A percentile compares a stretch with the other conserved stretches of the same genome.
These are phyloP conservation scores for Aphis gossypii DNA, from an alignment of 1,140 invertebrate genomes.

Conservation along the genomic window DNA sequence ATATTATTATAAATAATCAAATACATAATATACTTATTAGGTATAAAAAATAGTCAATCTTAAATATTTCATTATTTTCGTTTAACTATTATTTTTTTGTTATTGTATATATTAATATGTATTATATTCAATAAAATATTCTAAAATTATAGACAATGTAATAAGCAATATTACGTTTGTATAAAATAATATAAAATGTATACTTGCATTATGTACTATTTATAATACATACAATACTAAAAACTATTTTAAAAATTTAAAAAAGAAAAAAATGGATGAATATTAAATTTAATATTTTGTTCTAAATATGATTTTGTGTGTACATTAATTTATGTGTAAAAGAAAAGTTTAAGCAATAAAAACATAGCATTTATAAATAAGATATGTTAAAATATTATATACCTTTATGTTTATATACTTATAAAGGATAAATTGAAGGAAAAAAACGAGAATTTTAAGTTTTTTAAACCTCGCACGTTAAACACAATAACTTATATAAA, in stretches of 20 bases:
- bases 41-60: background rate
- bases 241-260: too few relatives aligned
- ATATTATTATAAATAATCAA: background rate
- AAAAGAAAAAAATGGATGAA: too few relatives aligned
- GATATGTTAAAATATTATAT: background rate
- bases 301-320: too few relatives aligned
- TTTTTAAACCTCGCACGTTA: background rate
- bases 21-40: background rate
- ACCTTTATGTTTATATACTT: background rate
- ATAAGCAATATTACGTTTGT: background rate
- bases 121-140: background rate
- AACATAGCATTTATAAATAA: background rate
- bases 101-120: background rate
- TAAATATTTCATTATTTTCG: background rate
- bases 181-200: background rate
- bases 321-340: background rate
- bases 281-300: too few relatives aligned
- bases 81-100: too few relatives aligned
- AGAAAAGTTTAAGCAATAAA: background rate
- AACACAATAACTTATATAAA: background rate
- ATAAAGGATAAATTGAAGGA: background rate
- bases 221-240: background rate
- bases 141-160: background rate
- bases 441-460: background rate
- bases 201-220: background rate